Base-by-base conservation (phyloP, 1,140 invertebrate genomes). In the Ceratina calcarata region DNA sequence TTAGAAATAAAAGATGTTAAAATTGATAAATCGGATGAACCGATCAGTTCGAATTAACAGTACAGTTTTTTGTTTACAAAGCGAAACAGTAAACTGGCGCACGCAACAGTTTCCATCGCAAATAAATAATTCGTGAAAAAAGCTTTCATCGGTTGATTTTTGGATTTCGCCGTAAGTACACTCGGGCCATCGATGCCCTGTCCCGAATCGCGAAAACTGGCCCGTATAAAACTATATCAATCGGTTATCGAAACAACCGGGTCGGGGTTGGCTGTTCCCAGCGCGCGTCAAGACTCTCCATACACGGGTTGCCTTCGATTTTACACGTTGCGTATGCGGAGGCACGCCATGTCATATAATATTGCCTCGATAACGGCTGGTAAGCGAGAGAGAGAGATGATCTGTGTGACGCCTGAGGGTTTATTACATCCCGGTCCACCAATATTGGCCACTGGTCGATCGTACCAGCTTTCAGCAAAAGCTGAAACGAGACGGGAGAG, bases 371-470 rank as follows among this genome's bases (percentile, higher is more conserved):
- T 85, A 85, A 85, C 82, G 69, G 32, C 16, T 20, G 71, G 37
- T 60, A 66, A 45, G 37, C 37, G 37, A 45, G 37, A 45, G 37
- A 45, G 64, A 77, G 83, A 82, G 83, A 80, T 84, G 83, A 85
- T 85, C 82, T 72, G 82, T 72, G 78, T 58, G 82, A 84, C 67
- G 83, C 83, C 78, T 49, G 82, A 73, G 82, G 83, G 83, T 81
- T 85, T 84, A 85, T 85, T 84, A 85, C 83, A 72, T 85, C 82
- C 83, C 79, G 69, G 78, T 78, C 60, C 82, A 81, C 68, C 83
- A 82, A 85, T 85, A 85, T 85, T 85, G 83, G 82, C 73, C 82
- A 68, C 83, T 72, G 78, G 83, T 84, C 82, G 83, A 85, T 85
- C 82, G 82, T 20, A 45, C 22, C 80, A 64, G 78, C 71, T 68